Conservation (phyloP, 2,797 vertebrate genomes). For the Muscicapa striata region DNA sequence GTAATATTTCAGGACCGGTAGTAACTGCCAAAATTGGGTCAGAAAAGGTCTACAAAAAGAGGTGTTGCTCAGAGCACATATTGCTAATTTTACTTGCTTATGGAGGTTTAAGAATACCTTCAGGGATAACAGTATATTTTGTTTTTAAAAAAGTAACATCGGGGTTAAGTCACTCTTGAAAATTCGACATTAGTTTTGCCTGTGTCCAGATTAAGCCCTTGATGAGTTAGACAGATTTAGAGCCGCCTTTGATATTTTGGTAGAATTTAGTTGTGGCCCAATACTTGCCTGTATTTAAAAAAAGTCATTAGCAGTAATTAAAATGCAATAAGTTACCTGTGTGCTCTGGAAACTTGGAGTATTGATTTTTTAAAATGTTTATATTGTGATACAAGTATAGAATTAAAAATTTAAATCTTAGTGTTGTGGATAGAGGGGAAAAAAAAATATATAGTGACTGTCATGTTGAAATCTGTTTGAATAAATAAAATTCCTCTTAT, state of each 20-base stretch:
- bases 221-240: not conserved
- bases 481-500: slow-evolving; percentile 61
- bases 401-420: not conserved
- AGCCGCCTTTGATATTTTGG: not conserved
- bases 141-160: not conserved
- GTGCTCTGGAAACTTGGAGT: not conserved
- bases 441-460: not conserved
- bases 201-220: not conserved
- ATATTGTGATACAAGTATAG: not conserved
- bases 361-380: not conserved
- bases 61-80: not conserved
- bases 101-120: not conserved
- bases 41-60: not conserved
- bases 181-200: not conserved
- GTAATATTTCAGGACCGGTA: not conserved
- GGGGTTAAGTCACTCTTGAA: not conserved
- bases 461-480: slow-evolving; percentile 27
- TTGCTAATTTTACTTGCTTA: not conserved
- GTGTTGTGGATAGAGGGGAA: not conserved
- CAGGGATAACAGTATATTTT: not conserved
- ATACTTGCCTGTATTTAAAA: not conserved
- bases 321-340: not conserved
- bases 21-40: slow-evolving; percentile 6
- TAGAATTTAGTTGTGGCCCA: not conserved
- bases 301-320: not conserved